These are phyloP conservation scores for Ecdyonurus torrentis DNA, from an alignment of 2,888 invertebrate genomes.

Conservation along the genomic window DNA sequence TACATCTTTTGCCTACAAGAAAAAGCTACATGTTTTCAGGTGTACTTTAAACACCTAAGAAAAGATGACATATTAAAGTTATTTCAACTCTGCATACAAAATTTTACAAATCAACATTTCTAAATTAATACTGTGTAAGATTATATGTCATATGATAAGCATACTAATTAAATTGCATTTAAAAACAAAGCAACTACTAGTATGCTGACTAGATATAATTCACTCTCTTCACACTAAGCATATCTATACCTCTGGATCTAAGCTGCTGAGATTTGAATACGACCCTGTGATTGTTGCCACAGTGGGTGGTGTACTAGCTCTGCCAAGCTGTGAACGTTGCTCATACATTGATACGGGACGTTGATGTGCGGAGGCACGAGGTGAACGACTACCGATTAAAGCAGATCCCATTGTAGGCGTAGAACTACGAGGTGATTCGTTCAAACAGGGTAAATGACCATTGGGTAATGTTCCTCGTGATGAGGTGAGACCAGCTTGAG, in stretches of 20 bases:
- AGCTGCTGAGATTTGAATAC: background rate
- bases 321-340: constrained; percentile 31
- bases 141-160: too few species aligned
- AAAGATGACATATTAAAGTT: background rate
- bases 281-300: background rate
- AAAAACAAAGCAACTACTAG: too few species aligned
- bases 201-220: too few species aligned
- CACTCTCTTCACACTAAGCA: too few species aligned
- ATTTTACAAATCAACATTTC: too few species aligned
- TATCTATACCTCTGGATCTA: background rate
- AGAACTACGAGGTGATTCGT: background rate
- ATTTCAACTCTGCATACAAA: too few species aligned
- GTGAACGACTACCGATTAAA: background rate
- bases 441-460: constrained; percentile 23
- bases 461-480: constrained; percentile 10
- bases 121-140: too few species aligned
- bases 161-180: too few species aligned
- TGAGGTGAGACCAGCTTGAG: constrained; percentile 17
- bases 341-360: constrained; percentile 81
- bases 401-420: background rate
- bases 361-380: constrained; percentile 25
- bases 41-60: background rate
- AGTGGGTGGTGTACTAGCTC: background rate
- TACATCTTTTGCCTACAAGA: background rate
- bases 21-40: background rate